Evolutionary conservation across 1,140 invertebrate genomes (phyloP).

Genomic region (Tetramorium simillimum): DNA sequence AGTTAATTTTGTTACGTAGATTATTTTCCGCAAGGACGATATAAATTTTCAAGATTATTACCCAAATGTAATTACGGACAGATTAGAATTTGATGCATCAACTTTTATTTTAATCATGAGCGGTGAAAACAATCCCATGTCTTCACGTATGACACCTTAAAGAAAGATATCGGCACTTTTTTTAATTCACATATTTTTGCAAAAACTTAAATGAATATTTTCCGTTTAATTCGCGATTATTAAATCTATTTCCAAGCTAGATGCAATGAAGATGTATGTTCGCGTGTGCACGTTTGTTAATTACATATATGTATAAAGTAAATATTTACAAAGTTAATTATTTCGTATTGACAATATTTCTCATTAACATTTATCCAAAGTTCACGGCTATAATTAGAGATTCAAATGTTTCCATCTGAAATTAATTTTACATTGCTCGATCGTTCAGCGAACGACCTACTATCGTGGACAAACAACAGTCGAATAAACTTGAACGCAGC

Average conservation of each 20-base stretch:
- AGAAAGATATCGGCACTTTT: no score
- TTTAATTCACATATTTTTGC: background rate
- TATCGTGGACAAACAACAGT: slow-evolving; percentile 31
- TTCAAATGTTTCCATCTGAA: slow-evolving; percentile 31
- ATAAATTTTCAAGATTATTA: slow-evolving; percentile 33
- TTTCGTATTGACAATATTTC: background rate
- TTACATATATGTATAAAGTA: slow-evolving; percentile 9
- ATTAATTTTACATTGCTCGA: slow-evolving; percentile 43
- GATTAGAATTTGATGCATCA: background rate
- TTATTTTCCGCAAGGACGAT: slow-evolving; percentile 45
- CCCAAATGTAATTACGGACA: background rate
- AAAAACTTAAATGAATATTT: slow-evolving; percentile 1
- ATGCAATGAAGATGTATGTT: background rate
- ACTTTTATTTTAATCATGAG: background rate
- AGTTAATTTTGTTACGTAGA: slow-evolving; percentile 55
- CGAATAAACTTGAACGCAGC: slow-evolving; percentile 41
- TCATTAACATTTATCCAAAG: slow-evolving; percentile 1
- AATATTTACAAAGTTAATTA: slow-evolving; percentile 38
- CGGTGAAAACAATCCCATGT: background rate
- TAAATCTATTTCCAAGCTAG: background rate
- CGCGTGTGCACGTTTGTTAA: background rate
- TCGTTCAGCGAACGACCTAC: background rate
- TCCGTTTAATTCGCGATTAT: background rate
- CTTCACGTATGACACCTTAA: background rate
- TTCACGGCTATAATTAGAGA: slow-evolving; percentile 18